Percentiles rank a stretch among this genome's conserved stretches.
Evolutionary conservation across 2,797 vertebrate species (phyloP).

Genomic region (Cottoperca gobio): DNA sequence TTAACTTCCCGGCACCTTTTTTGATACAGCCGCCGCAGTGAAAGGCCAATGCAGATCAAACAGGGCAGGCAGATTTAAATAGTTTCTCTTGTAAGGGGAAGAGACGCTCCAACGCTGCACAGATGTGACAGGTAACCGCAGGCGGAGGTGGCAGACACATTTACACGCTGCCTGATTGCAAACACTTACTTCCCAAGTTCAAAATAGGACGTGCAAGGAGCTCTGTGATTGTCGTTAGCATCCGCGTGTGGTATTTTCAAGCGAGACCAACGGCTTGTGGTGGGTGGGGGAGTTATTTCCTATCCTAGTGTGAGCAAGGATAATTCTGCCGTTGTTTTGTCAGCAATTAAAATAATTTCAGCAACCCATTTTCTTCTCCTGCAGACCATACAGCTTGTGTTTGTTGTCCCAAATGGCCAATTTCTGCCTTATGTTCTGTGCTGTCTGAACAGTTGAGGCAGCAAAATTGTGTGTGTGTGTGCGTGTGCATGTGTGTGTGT

Average conservation of each 20-base stretch:
- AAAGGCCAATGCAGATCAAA: constrained; percentile 72
- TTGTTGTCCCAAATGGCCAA: constrained; percentile 78
- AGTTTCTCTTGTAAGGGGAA: constrained; percentile 52
- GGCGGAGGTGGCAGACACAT: constrained; percentile 39
- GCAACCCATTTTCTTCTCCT: constrained; percentile 66
- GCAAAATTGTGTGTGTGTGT: constrained; percentile 58
- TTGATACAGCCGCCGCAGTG: constrained; percentile 61
- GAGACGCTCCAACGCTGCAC: constrained; percentile 10
- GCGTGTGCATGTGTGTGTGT: constrained; percentile 22
- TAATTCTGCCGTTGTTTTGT: constrained; percentile 76
- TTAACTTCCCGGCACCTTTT: constrained; percentile 57
- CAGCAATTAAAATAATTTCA: constrained; percentile 79
- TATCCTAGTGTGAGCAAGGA: constrained; percentile 42
- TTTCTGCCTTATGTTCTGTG: constrained; percentile 76
- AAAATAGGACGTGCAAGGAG: constrained; percentile 41
- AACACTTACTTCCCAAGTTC: constrained; percentile 36
- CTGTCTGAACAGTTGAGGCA: constrained; percentile 74
- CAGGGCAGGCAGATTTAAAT: constrained; percentile 56
- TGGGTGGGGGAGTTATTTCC: constrained; percentile 38
- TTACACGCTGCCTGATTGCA: constrained; percentile 24
- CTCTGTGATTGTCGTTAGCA: constrained; percentile 45
- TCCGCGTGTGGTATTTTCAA: constrained; percentile 26
- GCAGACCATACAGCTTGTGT: constrained; percentile 64
- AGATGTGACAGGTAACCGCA: constrained; percentile 54
- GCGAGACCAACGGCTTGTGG: constrained; percentile 20